phyloP scores from a whole-genome alignment of 2,797 vertebrate genomes.

The Sebastes vulpes region DNA sequence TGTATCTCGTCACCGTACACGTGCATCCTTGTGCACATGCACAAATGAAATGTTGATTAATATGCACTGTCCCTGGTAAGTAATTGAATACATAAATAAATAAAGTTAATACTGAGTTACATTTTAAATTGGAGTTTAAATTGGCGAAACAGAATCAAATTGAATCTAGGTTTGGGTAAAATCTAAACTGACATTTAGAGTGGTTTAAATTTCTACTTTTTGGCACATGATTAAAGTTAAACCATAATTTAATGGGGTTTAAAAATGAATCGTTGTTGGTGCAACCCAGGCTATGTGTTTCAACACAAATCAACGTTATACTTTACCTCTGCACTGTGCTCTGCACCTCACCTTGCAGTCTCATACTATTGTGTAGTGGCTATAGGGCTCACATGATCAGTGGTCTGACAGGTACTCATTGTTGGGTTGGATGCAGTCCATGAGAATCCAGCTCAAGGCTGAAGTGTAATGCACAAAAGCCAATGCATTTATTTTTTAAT shows the following conservation, averaged over 20 bases:
- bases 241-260: not conserved
- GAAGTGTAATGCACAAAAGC: not conserved
- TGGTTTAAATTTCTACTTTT: not conserved
- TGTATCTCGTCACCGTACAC: not conserved
- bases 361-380: not conserved
- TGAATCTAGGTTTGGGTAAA: too few relatives aligned
- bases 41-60: not conserved
- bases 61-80: too few relatives aligned
- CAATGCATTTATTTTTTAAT: conserved; percentile 22
- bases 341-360: not conserved
- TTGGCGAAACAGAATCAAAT: too few relatives aligned
- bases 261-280: not conserved
- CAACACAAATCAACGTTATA: not conserved
- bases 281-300: not conserved
- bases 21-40: not conserved
- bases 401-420: not conserved
- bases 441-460: not conserved
- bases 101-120: too few relatives aligned
- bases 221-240: not conserved
- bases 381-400: conserved; percentile 1
- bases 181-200: too few relatives aligned
- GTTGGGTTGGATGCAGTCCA: not conserved
- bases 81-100: too few relatives aligned
- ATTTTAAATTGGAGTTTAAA: too few relatives aligned
- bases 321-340: not conserved